These are phyloP conservation scores for Phalera bucephala DNA, from an alignment of 2,888 invertebrate species.

Conservation along the genomic window DNA sequence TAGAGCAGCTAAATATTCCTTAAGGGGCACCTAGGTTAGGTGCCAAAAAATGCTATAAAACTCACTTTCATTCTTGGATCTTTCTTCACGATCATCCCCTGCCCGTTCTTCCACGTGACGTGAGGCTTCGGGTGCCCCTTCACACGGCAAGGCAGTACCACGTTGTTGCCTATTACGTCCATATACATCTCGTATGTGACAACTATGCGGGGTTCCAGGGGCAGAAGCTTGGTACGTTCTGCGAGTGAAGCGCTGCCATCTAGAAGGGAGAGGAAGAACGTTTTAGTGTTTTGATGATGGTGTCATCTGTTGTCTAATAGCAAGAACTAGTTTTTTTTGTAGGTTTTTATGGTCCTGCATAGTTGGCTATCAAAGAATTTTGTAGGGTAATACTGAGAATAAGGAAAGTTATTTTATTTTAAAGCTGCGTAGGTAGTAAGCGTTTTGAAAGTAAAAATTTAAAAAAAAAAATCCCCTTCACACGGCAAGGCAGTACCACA, in stretches of 20 bases:
- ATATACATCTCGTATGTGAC: constrained; percentile 80
- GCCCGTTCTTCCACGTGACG: constrained; percentile 86
- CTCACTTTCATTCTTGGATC: constrained; percentile 80
- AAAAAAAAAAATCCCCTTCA: no score
- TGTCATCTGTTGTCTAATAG: background rate
- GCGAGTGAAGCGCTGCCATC: constrained; percentile 51
- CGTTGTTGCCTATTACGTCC: constrained; percentile 84
- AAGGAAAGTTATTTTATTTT: no score
- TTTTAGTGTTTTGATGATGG: background rate
- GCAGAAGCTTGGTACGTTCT: constrained; percentile 69
- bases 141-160: constrained; percentile 87
- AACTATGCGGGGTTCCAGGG: constrained; percentile 77
- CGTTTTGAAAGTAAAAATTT: no score
- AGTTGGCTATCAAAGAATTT: no score
- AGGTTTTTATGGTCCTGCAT: no score
- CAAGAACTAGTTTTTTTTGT: no score
- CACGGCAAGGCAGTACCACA: constrained; percentile 87
- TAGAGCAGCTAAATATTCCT: no score
- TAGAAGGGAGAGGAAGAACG: constrained; percentile 31
- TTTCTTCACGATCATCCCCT: constrained; percentile 76
- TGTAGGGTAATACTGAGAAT: no score
- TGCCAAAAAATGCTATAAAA: no score
- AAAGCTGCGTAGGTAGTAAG: no score
- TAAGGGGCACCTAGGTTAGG: no score
- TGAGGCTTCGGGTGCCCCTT: constrained; percentile 86